Base-by-base conservation (phyloP, 2,113 vertebrate genomes). In the Trematocara zebra region DNA sequence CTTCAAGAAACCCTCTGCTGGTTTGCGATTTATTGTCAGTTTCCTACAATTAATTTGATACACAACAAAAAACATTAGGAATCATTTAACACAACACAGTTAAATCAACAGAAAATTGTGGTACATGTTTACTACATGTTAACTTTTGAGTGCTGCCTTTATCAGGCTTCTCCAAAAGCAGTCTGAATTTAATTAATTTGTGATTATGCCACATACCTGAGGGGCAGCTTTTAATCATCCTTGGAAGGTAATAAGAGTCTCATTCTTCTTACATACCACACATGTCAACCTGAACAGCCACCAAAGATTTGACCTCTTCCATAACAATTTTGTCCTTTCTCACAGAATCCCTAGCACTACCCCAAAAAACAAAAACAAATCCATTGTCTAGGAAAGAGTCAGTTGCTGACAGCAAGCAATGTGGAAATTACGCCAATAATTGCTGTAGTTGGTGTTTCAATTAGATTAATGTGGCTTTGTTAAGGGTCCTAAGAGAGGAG, bases 381-480 rank as follows among this genome's bases (percentile, higher is more conserved):
- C 28, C 49, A 76, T 47, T 49, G 47, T 88, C 78, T 81, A 33
- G 23, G 33, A 85, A 89, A 83, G 15, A 53, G 47, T 86, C 56
- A 44, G 76, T 74, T 44, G 81, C 80, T 85, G 89, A 87, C 76
- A 82, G 91, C n/a, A 72, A 86, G 88, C 8, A 26, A 87, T 86
- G 78, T 89, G 88, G 83, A 91, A 91, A 88, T 93, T 83, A 82
- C 59, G 81, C 52, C 78, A 87, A 91, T 94, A 91, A 92, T 88
- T 90, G 87, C 85, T 80, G 37, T 53, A 91, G 90, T 93, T 90
- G 82, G 84, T 47, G 54, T 67, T 88, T 90, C 67, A 81, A 44
- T 93, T 87, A 92, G 91, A 95, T 94, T 89, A 91, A 94, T 91
- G 84, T 80, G 40, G 79, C 88, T 92, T 94, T n/a, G 67, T 91